Base-by-base conservation (phyloP, 2,113 vertebrate species). In the Spea multiplicata region DNA sequence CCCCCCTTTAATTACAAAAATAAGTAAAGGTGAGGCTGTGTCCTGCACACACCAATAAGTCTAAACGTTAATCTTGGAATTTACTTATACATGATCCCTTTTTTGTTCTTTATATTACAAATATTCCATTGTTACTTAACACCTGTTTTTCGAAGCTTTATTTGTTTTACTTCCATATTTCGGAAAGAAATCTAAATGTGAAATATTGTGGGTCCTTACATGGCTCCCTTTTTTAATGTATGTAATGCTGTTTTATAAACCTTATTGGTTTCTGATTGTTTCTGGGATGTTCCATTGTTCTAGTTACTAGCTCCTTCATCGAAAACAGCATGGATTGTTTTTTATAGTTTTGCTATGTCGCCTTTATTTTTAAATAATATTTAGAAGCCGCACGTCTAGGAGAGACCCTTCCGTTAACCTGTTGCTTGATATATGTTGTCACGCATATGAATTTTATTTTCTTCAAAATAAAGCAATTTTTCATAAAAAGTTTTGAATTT, bases 361-460 rank as follows among this genome's bases (percentile, higher is more conserved):
- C 49, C 49, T 75, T 75, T 74, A 5, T 6, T 50, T 30, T 66
- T 74, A 52, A 50, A 50, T 70, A 44, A 10, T 13, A 13, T 16
- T 72, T 71, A 72, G 9, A 73, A 61, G 53, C 52, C 65, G 62
- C 49, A 48, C 30, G 17, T 66, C 5, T 78, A 53, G 69, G 62
- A 66, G 44, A 47, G 46, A 45, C 4, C 2, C 50, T 79, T 79
- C 14, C 8, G n/a, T 53, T 66, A 65, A 50, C 61, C 52, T 72
- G 59, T 79, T 73, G 70, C 69, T 48, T 79, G 7, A 73, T 71
- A 78, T 62, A 45, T 12, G 46, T 77, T 77, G 67, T 71, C 75
- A 71, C 52, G 48, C 50, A 78, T 64, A 78, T 45, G 62, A 57
- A 79, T 17, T 67, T 79, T 79, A 78, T 78, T 78, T 78, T 78